phyloP scores from a whole-genome alignment of 2,113 vertebrate species.

The Eudorcas thomsonii region DNA sequence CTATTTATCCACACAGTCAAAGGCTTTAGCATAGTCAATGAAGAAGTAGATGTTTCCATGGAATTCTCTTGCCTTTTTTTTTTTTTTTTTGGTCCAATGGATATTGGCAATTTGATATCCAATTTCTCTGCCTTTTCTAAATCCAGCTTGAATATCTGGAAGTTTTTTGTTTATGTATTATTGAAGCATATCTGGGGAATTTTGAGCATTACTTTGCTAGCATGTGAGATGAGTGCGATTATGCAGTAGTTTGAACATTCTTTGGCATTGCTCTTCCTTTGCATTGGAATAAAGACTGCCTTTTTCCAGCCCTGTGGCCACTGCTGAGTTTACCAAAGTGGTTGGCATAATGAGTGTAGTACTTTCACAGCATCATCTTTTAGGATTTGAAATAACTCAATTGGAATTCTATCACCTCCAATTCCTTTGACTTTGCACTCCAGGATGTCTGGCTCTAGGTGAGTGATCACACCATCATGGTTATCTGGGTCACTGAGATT shows the following conservation, averaged over 20 bases:
- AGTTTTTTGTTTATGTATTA: not conserved
- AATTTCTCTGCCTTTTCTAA: not conserved
- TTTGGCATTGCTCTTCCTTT: not conserved
- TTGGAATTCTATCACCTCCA: not conserved
- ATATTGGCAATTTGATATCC: not conserved
- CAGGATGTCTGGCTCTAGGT: not conserved
- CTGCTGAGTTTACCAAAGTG: not conserved
- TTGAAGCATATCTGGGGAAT: not conserved
- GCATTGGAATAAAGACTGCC: not conserved
- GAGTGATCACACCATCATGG: not conserved
- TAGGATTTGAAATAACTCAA: not conserved
- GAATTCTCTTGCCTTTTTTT: not conserved
- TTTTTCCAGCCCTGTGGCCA: not conserved
- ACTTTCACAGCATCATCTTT: not conserved
- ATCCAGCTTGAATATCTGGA: not conserved
- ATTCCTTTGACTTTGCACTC: not conserved
- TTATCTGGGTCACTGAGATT: not conserved
- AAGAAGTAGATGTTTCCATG: not conserved
- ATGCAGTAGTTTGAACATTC: not conserved
- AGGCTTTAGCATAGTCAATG: not conserved
- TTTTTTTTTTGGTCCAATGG: not conserved
- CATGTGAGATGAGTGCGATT: not conserved
- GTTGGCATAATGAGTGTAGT: not conserved
- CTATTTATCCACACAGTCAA: not conserved
- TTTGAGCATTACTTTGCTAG: not conserved